Conservation (phyloP, 2,888 invertebrate species). For the Phytoseiulus persimilis region DNA sequence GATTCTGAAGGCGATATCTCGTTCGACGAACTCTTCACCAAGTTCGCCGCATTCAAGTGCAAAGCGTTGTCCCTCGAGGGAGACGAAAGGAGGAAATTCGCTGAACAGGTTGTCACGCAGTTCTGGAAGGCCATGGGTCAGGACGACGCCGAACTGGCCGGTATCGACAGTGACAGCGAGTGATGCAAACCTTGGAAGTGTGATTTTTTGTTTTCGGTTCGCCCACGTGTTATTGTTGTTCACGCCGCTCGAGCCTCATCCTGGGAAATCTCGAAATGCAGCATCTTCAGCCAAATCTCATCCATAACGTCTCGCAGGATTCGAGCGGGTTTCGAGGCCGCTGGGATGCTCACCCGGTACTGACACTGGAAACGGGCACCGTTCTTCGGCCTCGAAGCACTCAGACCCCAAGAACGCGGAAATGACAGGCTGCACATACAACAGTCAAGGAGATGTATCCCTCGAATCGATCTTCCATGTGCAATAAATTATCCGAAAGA, state of each 20-base stretch:
- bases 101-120: constrained; percentile 61
- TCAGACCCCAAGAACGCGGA: too few species aligned
- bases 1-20: not conserved
- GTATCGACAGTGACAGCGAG: constrained; percentile 46
- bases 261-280: too few species aligned
- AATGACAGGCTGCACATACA: too few species aligned
- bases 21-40: constrained; percentile 10
- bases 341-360: too few species aligned
- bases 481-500: not conserved
- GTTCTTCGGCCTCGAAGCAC: too few species aligned
- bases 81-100: constrained; percentile 61
- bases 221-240: not conserved
- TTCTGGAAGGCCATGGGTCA: constrained; percentile 69
- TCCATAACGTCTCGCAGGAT: not conserved
- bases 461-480: not conserved
- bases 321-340: too few species aligned
- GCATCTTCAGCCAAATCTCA: not conserved
- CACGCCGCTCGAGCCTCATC: not conserved
- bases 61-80: constrained; percentile 58
- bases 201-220: not conserved
- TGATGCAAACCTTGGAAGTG: not conserved
- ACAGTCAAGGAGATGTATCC: too few species aligned
- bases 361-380: too few species aligned
- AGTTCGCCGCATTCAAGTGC: constrained; percentile 49
- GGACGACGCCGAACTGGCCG: constrained; percentile 60